A percentile compares a stretch with the other conserved stretches of the same genome.
Conservation (phyloP, 1,140 invertebrate genomes). For the Daktulosphaira vitifoliae region DNA sequence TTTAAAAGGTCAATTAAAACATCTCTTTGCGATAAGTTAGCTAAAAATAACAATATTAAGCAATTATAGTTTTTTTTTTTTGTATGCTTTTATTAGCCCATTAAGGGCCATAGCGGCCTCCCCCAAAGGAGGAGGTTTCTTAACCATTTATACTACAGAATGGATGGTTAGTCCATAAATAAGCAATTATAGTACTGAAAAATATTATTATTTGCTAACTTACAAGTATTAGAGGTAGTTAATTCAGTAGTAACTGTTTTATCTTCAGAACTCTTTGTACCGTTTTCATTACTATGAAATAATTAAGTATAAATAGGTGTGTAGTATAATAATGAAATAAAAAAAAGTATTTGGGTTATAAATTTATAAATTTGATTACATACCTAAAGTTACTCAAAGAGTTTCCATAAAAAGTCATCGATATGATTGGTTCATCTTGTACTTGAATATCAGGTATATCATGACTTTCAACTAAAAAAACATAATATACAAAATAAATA, state of each 20-base stretch:
- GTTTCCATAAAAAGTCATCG: background rate
- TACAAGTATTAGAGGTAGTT: background rate
- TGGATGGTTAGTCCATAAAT: too few relatives aligned
- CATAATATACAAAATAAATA: too few relatives aligned
- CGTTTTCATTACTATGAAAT: background rate
- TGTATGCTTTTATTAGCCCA: too few relatives aligned
- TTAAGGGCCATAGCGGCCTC: too few relatives aligned
- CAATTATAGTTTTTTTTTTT: too few relatives aligned
- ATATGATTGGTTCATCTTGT: background rate
- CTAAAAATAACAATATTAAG: too few relatives aligned
- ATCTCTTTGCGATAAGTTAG: constrained; percentile 57
- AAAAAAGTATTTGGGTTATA: too few relatives aligned
- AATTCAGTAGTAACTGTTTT: background rate
- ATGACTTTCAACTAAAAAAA: background rate
- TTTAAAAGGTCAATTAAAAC: constrained; percentile 70
- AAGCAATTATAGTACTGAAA: too few relatives aligned
- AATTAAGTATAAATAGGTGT: too few relatives aligned
- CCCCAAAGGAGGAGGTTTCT: too few relatives aligned
- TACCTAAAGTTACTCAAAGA: constrained; percentile 1
- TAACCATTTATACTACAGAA: too few relatives aligned
- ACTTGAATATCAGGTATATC: background rate
- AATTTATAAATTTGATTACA: background rate
- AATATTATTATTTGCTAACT: background rate
- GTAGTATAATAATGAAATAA: too few relatives aligned
- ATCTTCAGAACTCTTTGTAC: background rate